Evolutionary conservation across 2,797 vertebrate species (phyloP), one percentile per base, ranked within the genome.

Genomic region (Chiroxiphia lanceolata): DNA sequence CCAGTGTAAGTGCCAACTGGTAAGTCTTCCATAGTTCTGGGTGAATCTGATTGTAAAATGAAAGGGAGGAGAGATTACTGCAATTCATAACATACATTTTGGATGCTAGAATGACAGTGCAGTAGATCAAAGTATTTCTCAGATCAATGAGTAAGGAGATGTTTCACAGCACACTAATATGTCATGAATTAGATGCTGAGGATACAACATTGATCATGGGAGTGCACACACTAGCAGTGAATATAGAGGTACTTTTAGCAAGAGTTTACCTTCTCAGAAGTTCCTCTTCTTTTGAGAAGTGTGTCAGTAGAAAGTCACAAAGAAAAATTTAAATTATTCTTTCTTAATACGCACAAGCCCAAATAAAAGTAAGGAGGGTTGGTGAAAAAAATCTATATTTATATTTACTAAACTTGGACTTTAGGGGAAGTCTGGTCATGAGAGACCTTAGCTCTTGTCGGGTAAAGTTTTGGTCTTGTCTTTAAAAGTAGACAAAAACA

Each of bases 41-140:
- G 71, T 0, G 0, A 89, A 87, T 80, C 20, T 87, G 83, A 36
- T 42, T 85, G 60, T 80, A 84, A 90, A 88, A 91, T 4, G 13
- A 72, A 84, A 78, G 88, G 67, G 48, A 91, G 54, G 47, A 82
- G 77, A 87, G 51, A 82, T 93, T 82, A 69, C 59, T 94, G 42
- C 34, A 74, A 40, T 92, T 95, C 22, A 6, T 83, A 92, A 65
- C 26, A 14, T 50, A 48, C 31, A 69, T 64, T 76, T 93, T 89
- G 78, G 64, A 84, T 89, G 60, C 53, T 84, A 69, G 61, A 90
- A 89, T 9, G 18, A 36, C 67, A 82, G 67, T 79, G 77, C 85
- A 84, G 47, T 90, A 94, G 77, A 77, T 79, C 5, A 68, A 50
- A 78, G 26, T 86, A 34, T 83, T 94, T 94, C 75, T 84, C 56